Evolutionary conservation across 2,888 invertebrate genomes (phyloP), one percentile per base, ranked within the genome.

Genomic region (Drosophila nr. fundita): DNA sequence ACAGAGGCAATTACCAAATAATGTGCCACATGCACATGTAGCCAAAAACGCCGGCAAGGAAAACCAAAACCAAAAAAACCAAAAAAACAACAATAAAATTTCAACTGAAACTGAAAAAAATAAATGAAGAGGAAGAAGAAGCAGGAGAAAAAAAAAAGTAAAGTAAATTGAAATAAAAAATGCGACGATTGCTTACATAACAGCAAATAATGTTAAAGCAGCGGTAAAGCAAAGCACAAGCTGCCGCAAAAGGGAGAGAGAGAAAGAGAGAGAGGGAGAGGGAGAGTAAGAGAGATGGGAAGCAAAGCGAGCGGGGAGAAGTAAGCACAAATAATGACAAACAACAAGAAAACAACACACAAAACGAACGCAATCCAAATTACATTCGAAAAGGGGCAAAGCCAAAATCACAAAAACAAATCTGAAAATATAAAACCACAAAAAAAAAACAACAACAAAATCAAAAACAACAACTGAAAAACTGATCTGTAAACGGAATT

Each of bases 131-230:
- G 45, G 4, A 45, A 45, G 21, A 58, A 53, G 64, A 48, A 67
- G 53, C 40, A 55, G 32, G 54, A 68, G 45, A 62, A 63, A 62
- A 54, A 59, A n/a, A 70, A 72, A 67, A 68, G 42, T 38, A 45
- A 76, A 80, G 77, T 76, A 77, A 87, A 85, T 80, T 89, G 85
- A 85, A 85, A 89, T 82, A 84, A 87, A 89, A 85, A 84, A 87
- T 78, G 87, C 79, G 87, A 48, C 64, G 69, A 67, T 61, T 80
- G 88, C 86, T 87, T 87, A 89, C 86, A 89, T 87, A 87, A 89
- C 86, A 89, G 86, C 88, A 87, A 87, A 86, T 89, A 89, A 87
- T 86, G 85, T 87, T 89, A 71, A 85, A 84, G 76, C 82, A 86
- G 80, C 87, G 87, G 84, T 84, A 86, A 85, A 88, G 73, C 78